A percentile compares a stretch with the other conserved stretches of the same genome.
Evolutionary conservation across 2,888 invertebrate genomes (phyloP).

Genomic region (Eupithecia abbreviata): DNA sequence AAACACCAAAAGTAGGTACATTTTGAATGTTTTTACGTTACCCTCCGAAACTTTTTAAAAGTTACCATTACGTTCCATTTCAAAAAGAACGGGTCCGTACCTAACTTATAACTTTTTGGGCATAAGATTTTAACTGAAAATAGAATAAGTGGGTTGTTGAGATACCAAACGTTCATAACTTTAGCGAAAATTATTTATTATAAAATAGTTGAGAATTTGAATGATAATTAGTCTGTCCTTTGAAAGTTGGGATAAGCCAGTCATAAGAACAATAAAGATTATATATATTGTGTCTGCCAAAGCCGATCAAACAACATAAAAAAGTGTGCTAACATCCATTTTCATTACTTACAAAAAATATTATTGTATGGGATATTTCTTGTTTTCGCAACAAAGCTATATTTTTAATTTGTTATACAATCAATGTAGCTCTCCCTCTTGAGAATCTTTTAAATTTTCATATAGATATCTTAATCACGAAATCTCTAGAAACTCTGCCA

Average conservation of each 20-base stretch:
- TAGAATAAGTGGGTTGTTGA: neutral
- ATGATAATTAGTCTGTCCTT: neutral
- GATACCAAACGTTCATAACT: neutral
- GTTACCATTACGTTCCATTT: neutral
- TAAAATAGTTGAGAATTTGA: neutral
- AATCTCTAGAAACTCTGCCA: neutral
- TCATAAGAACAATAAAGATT: neutral
- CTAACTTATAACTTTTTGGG: neutral
- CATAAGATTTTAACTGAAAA: neutral
- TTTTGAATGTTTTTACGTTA: neutral
- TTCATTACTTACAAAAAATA: neutral
- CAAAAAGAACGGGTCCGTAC: neutral
- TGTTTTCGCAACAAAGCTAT: neutral
- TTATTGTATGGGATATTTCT: neutral
- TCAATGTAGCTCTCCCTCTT: neutral
- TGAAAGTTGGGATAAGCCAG: neutral
- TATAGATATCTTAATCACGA: no score
- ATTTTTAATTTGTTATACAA: neutral
- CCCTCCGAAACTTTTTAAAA: neutral
- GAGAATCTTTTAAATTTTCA: neutral
- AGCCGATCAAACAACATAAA: neutral
- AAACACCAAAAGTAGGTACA: neutral
- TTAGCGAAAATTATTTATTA: neutral
- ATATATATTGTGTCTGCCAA: neutral
- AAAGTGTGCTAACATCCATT: neutral